These are phyloP conservation scores for Artemia sinica DNA, from an alignment of 2,888 invertebrate species.

Conservation along the genomic window DNA sequence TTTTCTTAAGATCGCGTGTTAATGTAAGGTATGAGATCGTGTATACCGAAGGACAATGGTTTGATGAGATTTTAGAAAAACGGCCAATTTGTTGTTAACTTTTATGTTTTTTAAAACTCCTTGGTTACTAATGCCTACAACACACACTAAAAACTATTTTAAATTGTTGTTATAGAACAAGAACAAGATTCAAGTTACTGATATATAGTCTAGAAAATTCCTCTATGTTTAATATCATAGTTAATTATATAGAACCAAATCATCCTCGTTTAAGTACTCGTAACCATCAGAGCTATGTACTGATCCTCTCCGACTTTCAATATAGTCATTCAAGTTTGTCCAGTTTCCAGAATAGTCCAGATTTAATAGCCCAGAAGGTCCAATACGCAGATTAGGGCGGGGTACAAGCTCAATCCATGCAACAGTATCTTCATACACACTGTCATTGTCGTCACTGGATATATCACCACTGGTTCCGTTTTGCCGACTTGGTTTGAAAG, in stretches of 20 bases:
- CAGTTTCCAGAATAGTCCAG: conserved; percentile 6
- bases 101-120: too few relatives aligned
- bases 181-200: too few relatives aligned
- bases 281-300: background rate
- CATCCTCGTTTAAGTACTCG: background rate
- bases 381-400: background rate
- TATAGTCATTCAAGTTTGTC: background rate
- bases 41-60: too few relatives aligned
- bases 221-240: too few relatives aligned
- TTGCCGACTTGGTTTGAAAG: background rate
- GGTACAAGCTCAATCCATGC: conserved; percentile 9
- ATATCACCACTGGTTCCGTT: background rate
- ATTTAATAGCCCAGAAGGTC: background rate
- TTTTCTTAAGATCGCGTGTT: too few relatives aligned
- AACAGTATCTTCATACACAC: background rate
- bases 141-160: too few relatives aligned
- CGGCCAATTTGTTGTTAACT: too few relatives aligned
- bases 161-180: too few relatives aligned
- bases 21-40: too few relatives aligned
- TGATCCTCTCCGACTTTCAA: background rate
- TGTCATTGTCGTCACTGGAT: background rate
- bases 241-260: background rate
- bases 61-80: too few relatives aligned
- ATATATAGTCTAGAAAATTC: too few relatives aligned
- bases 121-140: too few relatives aligned